Base-by-base conservation (phyloP, 2,888 invertebrate species). In the Drepanosiphum platanoidis region DNA sequence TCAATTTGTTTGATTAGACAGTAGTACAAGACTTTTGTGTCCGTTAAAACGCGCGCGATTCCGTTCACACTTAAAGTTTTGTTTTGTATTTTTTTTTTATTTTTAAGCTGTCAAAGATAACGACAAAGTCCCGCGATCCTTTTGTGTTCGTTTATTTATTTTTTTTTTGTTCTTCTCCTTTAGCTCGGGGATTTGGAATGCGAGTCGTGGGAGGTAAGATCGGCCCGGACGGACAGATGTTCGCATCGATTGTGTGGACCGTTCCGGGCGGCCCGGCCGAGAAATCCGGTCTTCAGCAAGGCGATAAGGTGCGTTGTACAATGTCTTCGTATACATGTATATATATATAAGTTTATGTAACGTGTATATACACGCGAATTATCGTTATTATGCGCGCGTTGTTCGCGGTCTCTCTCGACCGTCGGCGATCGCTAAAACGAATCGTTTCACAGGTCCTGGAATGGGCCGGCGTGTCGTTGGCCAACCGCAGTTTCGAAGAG, bases 141-240 rank as follows among this genome's bases (percentile, higher is more conserved):
- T 61, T 68, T 86, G 27, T 30, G 27, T 46, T 39, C 42, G n/a
- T 39, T 34, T 52, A 30, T 46, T 39, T 71, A 39, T 39, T 34
- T 52, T 72, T 79, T 36, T 86, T 86, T 32, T 77, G 13, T 13
- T 46, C 46, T 9, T 52, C 9, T n/a, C 7, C 90, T 90, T 58
- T 90, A 95, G 95, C 96, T 87, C 94, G 96, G 88, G 97, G 97
- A 86, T 96, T 97, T 89, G 97, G 97, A 52, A 96, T 98, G 96
- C 93, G 97, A 87, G 96, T 97, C 39, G 96, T 97, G 72, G 97
- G 97, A 30, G 97, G 97, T 42, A 97, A 97, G 90, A 94, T 94
- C 46, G 95, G 95, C 86, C 92, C 93, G 46, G 96, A 96, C 90
- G 96, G 96, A 8, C 93, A 94, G 61, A 93, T 96, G 87, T 96